Percentiles rank a stretch among this genome's conserved stretches.
These are phyloP conservation scores for Andrena bicolor DNA, from an alignment of 2,888 invertebrate genomes.

Conservation along the genomic window DNA sequence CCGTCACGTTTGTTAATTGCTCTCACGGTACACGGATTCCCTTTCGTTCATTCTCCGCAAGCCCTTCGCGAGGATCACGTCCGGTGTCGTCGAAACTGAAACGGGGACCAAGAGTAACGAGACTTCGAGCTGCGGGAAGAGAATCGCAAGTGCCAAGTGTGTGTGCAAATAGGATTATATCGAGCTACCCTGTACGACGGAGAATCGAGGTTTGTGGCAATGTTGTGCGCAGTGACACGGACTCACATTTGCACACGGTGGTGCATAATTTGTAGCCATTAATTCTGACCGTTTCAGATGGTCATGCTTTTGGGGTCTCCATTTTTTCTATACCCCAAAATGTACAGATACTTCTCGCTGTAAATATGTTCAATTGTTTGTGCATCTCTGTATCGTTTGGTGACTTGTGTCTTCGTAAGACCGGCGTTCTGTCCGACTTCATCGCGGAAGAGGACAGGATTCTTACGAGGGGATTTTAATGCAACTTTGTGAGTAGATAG, in stretches of 20 bases:
- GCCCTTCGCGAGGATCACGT: constrained; percentile 8
- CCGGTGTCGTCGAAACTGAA: background rate
- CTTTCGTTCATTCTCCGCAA: constrained; percentile 33
- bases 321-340: background rate
- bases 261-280: constrained; percentile 22
- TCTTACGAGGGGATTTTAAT: too few species aligned
- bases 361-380: background rate
- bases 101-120: constrained; percentile 12
- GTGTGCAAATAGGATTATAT: constrained; percentile 81
- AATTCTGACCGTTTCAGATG: background rate
- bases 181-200: constrained; percentile 25
- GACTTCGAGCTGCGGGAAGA: constrained; percentile 34
- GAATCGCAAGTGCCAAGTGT: constrained; percentile 81
- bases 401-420: background rate
- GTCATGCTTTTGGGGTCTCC: background rate
- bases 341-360: background rate
- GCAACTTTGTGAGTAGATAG: too few species aligned
- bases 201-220: constrained; percentile 73
- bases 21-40: constrained; percentile 36
- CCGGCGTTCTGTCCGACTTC: background rate
- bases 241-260: constrained; percentile 1
- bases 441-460: too few species aligned
- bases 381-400: background rate
- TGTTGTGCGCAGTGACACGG: constrained; percentile 62
- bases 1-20: constrained; percentile 54